Base-by-base conservation (phyloP, 2,797 vertebrate species). In the Gobionotothen gibberifrons region DNA sequence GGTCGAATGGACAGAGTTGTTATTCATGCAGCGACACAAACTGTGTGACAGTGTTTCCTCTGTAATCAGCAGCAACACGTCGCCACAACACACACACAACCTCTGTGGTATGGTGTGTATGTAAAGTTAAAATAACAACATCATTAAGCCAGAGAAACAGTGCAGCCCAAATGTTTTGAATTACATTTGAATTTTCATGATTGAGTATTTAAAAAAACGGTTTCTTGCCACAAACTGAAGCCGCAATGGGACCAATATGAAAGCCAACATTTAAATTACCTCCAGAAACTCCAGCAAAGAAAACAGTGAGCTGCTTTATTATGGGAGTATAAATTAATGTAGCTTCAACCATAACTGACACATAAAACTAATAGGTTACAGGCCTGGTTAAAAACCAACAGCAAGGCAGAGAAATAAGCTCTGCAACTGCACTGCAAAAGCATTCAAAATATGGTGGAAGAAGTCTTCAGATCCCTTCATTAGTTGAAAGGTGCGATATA, bases 1-100 rank as follows among this genome's bases (percentile, higher is more conserved):
- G 79, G 83, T 86, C 79, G 77, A 71, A 82, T 57, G 58, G 69
- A 79, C 69, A 73, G 73, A 69, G 29, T 56, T 77, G 83, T 84
- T 84, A 80, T 79, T 82, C 78, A 77, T 72, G 21, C 40, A 15
- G 19, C 49, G 71, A 80, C 81, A 83, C 78, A 83, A 82, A 68
- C 58, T 39, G 54, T 32, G 43, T 47, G 67, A 49, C 26, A 14
- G 51, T 1, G 48, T 53, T 58, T 65, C 49, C 65, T 53, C 55
- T 47, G 49, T 48, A 49, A 72, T 69, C 69, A 74, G 63, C 55
- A 62, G 13, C 43, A 53, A 44, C 9, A 49, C 9, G 6, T 73
- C 70, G 22, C 36, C 36, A 47, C 47, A 63, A 47, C 29, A 15
- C 51, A 22, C 13, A 13, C 26, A 36, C 54, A 55, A 52, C 51